These are phyloP conservation scores for Zaprionus lachaisei DNA, from an alignment of 1,140 invertebrate species.

Conservation along the genomic window DNA sequence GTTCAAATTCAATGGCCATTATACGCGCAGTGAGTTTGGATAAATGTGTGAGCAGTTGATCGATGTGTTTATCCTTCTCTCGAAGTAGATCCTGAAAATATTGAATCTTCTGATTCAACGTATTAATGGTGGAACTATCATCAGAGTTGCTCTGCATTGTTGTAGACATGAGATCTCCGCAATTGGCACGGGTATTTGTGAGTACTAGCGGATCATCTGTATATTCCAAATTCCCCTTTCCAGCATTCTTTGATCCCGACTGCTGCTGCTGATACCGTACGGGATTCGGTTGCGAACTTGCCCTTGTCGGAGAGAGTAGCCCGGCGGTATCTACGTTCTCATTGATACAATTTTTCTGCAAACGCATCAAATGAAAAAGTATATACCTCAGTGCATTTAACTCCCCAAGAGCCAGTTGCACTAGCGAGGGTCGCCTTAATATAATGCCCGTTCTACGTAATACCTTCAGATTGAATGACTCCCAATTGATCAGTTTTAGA, in stretches of 20 bases:
- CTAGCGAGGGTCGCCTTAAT: constrained; percentile 86
- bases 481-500: constrained; percentile 90
- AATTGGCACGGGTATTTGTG: background rate
- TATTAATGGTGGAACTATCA: constrained; percentile 22
- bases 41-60: constrained; percentile 83
- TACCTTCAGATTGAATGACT: constrained; percentile 89
- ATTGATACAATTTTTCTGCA: constrained; percentile 65
- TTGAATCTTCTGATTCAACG: constrained; percentile 59
- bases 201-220: background rate
- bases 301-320: constrained; percentile 29
- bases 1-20: constrained; percentile 28
- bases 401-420: constrained; percentile 86
- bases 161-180: background rate
- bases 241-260: background rate
- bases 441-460: constrained; percentile 87
- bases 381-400: constrained; percentile 88
- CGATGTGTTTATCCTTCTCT: constrained; percentile 86
- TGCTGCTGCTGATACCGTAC: background rate
- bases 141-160: background rate
- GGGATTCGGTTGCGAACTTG: background rate
- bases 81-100: constrained; percentile 86
- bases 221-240: too few relatives aligned
- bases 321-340: constrained; percentile 23
- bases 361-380: constrained; percentile 84
- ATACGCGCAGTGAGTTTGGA: constrained; percentile 59